Base-by-base conservation (phyloP, 2,113 vertebrate genomes). In the Leuciscus idus region DNA sequence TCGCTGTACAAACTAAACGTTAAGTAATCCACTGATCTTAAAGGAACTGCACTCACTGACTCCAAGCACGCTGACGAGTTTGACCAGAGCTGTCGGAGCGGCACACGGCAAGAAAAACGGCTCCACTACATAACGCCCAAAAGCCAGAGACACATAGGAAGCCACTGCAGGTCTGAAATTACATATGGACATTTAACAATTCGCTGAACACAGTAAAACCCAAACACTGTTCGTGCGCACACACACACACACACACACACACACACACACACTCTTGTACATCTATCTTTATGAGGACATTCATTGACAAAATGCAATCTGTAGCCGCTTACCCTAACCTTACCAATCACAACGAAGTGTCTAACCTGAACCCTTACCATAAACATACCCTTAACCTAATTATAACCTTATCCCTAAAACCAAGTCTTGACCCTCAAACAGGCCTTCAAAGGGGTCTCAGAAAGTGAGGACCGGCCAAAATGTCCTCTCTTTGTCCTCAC, bases 81-180 rank as follows among this genome's bases (percentile, higher is more conserved):
- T 96, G 89, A 97, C 92, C 0, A 96, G 92, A 8, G 52, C 83
- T 10, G 84, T 50, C 0, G 97, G 97, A 50, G 96, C 93, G 1
- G 87, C 82, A n/a, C 97, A 98, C 0, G 97, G 96, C 4, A 91
- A 82, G 7, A 95, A 98, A 81, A 97, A 95, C 0, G 96, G 95
- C 77, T 97, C 96, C 90, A 97, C 92, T 66, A 96, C 90, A 33
- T 98, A 98, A 21, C 95, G 95, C 0, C 96, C 97, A n/a, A 98
- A 97, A 0, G 97, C 96, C 90, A 97, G 84, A 21, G 95, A 90
- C 28, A 96, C 93, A 61, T 97, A 96, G 0, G 96, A 95, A 0
- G 94, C 92, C 86, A 96, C 95, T 61, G 96, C 94, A 23, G 97
- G 96, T 90, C 97, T 98, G 91, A 15, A 85, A 87, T 21, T 12